These are phyloP conservation scores for Coreoperca whiteheadi DNA, from an alignment of 2,113 vertebrate species.

Conservation along the genomic window DNA sequence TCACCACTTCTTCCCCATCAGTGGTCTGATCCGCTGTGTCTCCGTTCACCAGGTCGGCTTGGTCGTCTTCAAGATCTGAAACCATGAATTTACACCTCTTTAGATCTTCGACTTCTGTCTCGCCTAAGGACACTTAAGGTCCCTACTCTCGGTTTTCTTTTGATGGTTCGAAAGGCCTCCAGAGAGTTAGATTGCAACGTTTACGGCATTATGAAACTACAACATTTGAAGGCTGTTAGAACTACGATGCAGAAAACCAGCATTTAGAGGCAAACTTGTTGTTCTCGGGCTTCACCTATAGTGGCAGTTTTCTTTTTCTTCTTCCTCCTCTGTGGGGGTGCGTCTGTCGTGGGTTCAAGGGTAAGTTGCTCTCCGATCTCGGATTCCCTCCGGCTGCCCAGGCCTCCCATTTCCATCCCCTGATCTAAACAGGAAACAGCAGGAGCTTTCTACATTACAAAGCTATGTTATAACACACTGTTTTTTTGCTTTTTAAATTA, in stretches of 20 bases:
- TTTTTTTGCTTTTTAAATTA: background rate
- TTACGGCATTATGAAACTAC: background rate
- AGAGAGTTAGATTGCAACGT: background rate
- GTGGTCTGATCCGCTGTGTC: constrained; percentile 85
- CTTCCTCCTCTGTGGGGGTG: constrained; percentile 84
- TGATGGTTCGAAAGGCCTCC: background rate
- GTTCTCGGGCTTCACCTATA: constrained; percentile 62
- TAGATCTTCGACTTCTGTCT: no score
- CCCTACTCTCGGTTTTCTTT: background rate
- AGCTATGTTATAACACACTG: no score
- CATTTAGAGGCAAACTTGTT: no score
- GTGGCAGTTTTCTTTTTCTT: constrained; percentile 87
- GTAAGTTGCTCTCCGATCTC: constrained; percentile 83
- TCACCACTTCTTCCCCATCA: constrained; percentile 85
- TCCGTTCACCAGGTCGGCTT: constrained; percentile 86
- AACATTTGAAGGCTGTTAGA: background rate
- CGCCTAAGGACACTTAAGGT: no score
- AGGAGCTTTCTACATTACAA: background rate
- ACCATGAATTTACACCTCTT: background rate
- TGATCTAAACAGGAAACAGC: constrained; percentile 73
- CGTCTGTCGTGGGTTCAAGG: constrained; percentile 77
- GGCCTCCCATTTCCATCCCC: constrained; percentile 82
- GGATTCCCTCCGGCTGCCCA: constrained; percentile 77
- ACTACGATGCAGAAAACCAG: background rate
- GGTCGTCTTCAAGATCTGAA: constrained; percentile 80